Percentiles rank a stretch among this genome's conserved stretches.
These are phyloP conservation scores for Nannobrachium achirus DNA, from an alignment of 2,113 vertebrate genomes.

Conservation along the genomic window DNA sequence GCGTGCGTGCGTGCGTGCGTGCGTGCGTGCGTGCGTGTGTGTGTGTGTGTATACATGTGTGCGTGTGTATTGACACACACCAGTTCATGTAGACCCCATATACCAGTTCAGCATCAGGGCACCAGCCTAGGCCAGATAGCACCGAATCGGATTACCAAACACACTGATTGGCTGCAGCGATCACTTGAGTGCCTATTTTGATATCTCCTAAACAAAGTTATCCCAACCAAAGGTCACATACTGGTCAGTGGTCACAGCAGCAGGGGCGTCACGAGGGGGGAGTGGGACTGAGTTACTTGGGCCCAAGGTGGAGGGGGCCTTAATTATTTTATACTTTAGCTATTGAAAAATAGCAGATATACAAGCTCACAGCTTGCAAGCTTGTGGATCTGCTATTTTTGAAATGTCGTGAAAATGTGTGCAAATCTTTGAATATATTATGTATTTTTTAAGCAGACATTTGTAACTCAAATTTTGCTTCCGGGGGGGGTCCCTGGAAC, in stretches of 20 bases:
- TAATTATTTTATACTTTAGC: too few relatives aligned
- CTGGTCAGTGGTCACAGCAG: constrained; percentile 63
- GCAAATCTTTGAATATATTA: too few relatives aligned
- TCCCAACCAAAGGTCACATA: constrained; percentile 58
- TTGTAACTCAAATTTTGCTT: too few relatives aligned
- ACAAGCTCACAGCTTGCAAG: too few relatives aligned
- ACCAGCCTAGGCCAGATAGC: constrained; percentile 43
- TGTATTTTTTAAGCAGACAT: too few relatives aligned
- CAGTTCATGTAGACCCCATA: constrained; percentile 27
- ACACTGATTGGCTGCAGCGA: constrained; percentile 64
- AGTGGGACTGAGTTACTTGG: too few relatives aligned
- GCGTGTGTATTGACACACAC: neutral
- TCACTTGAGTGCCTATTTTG: constrained; percentile 54
- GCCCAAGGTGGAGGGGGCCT: too few relatives aligned
- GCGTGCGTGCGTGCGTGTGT: neutral
- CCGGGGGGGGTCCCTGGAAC: too few relatives aligned
- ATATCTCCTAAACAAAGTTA: constrained; percentile 70
- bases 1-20: neutral
- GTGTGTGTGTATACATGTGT: neutral
- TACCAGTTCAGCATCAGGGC: constrained; percentile 62
- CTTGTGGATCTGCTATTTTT: too few relatives aligned
- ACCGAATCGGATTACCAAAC: constrained; percentile 72
- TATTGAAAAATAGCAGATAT: too few relatives aligned
- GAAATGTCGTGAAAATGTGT: too few relatives aligned
- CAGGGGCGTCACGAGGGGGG: too few relatives aligned